Conservation (phyloP, 2,113 vertebrate species). For the Salvelinus sp. region DNA sequence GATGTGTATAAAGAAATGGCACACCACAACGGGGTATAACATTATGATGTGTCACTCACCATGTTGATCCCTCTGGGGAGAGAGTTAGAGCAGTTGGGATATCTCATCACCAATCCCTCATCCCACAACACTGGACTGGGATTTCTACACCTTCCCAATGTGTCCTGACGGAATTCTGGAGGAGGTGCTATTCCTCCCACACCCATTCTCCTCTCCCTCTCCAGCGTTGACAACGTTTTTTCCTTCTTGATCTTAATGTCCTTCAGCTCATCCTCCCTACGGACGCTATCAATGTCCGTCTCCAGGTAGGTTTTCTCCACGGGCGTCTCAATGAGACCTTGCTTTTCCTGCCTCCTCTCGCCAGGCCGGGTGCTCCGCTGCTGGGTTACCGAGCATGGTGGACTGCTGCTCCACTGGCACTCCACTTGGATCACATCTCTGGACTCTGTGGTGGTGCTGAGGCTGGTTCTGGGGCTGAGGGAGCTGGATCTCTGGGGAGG, state of each 20-base stretch:
- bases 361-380: constrained; percentile 9
- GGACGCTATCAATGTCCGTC: constrained; percentile 68
- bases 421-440: constrained; percentile 17
- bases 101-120: constrained; percentile 44
- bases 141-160: constrained; percentile 31
- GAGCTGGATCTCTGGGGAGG: background rate
- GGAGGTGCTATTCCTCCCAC: constrained; percentile 23
- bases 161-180: constrained; percentile 55
- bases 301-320: constrained; percentile 65
- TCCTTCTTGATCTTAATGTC: constrained; percentile 30
- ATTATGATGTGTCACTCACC: constrained; percentile 55
- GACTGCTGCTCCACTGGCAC: constrained; percentile 22
- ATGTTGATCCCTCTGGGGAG: constrained; percentile 70
- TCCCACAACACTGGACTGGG: constrained; percentile 41
- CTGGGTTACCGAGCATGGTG: constrained; percentile 32
- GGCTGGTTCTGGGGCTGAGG: background rate
- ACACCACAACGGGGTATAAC: background rate
- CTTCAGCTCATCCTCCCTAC: constrained; percentile 44
- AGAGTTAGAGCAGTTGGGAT: constrained; percentile 61
- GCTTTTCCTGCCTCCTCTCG: constrained; percentile 33
- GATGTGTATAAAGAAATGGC: background rate
- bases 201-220: constrained; percentile 41
- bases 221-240: constrained; percentile 7
- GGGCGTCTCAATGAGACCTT: constrained; percentile 3
- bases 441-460: constrained; percentile 11